Base-by-base conservation (phyloP, 2,888 invertebrate genomes). In the Thymelicus lineola region DNA sequence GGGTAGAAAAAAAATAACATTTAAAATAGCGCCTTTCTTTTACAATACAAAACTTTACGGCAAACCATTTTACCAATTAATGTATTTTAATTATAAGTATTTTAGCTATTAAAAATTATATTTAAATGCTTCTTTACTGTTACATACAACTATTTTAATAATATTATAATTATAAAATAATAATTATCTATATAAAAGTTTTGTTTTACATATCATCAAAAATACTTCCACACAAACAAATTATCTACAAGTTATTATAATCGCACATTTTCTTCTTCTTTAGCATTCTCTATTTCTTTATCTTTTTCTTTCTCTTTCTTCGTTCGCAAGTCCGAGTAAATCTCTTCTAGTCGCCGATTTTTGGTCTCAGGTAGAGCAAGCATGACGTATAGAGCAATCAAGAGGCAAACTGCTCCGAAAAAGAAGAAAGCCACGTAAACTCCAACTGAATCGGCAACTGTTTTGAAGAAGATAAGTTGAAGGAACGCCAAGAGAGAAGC, bases 401-500 rank as follows among this genome's bases (percentile, higher is more conserved):
- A 2, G 35, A 89, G 42, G 61, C 89, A 90, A 2, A 89, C 75
- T 0, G 70, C 73, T 0, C 86, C 86, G 45, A 86, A 89, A 77
- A 86, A 84, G 76, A 82, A 90, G 75, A 90, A 90, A 0, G 87
- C 80, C 0, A 82, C 82, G 72, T 90, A 81, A 3, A 82, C 75
- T 0, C 90, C 90, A 0, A 87, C 77, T 0, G 81, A 62, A 5
- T 77, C 84, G 0, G 85, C 85, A 0, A 90, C 69, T 0, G 88
- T 83, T 65, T 88, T 89, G 80, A 89, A 90, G 80, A 90, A 88
- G 17, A 88, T 71, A 75, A 87, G 81, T 75, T 89, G 88, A 0
- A 88, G n/a, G 75, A 89, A 89, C 61, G 78, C 87, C 0, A 81
- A 72, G 0, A 82, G n/a, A 0, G 89, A 81, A 0, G 89, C 84